A percentile compares a stretch with the other conserved stretches of the same genome.
These are phyloP conservation scores for Callipepla californica DNA, from an alignment of 2,113 vertebrate genomes.

Conservation along the genomic window DNA sequence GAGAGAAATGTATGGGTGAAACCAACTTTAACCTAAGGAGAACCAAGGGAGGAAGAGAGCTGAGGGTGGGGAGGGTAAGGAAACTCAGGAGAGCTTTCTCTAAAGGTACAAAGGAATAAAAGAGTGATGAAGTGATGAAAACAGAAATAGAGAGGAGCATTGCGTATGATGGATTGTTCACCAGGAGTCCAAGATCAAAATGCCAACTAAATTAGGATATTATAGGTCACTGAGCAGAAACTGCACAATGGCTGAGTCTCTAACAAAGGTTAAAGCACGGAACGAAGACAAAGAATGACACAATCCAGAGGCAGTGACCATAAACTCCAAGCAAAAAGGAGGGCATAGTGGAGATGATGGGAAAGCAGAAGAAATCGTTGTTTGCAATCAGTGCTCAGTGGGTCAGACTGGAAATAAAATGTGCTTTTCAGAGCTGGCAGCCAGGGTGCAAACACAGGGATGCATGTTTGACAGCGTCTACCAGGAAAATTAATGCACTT, in stretches of 20 bases:
- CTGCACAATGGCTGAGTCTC: conserved; percentile 46
- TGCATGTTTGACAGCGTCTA: neutral
- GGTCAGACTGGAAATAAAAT: conserved; percentile 42
- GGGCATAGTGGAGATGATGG: neutral
- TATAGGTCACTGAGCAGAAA: conserved; percentile 61
- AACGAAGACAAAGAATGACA: conserved; percentile 69
- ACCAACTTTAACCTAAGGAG: neutral
- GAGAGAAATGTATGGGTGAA: neutral
- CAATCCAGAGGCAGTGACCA: conserved; percentile 65
- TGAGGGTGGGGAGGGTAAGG: neutral
- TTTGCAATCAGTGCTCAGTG: conserved; percentile 54
- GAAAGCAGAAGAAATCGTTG: conserved; percentile 61
- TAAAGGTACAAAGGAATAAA: neutral
- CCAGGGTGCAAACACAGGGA: neutral
- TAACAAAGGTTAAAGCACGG: conserved; percentile 68
- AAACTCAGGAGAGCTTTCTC: neutral
- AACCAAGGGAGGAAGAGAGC: neutral
- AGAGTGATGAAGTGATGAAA: neutral
- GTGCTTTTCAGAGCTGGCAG: neutral
- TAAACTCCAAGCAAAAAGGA: conserved; percentile 44
- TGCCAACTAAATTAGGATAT: conserved; percentile 51
- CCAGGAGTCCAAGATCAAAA: conserved; percentile 40
- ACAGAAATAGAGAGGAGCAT: neutral
- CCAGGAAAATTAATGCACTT: conserved; percentile 17
- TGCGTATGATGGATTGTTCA: neutral